Evolutionary conservation across 2,797 vertebrate species (phyloP), one percentile per base, ranked within the genome.

Genomic region (Platyrinchus mystaceus): DNA sequence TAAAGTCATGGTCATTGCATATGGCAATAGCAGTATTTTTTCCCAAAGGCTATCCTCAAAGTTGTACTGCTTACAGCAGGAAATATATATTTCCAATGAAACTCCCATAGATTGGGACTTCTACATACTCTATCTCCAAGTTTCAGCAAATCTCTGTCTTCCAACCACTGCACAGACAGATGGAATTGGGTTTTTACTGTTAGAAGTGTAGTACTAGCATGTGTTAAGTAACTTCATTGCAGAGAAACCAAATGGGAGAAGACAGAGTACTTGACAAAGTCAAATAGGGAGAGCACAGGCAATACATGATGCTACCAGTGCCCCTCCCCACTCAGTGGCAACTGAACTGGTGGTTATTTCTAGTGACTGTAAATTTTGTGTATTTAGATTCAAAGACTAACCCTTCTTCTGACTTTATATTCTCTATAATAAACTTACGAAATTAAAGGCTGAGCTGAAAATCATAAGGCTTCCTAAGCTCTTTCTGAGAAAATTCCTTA

Each of bases 361-460:
- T 84, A 70, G 41, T 39, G 49, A 66, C 66, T 78, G 27, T 43
- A 53, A 66, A 64, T 60, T 58, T 62, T 86, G 7, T 47, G 32
- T 79, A 19, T 93, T 90, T 78, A 50, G 60, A 69, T 43, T 62
- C 62, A 69, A 81, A 66, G 21, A 37, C 19, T 88, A 73, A 75
- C 27, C 20, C 32, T 60, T 53, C 41, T 84, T 89, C 71, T 93
- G 62, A 36, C 55, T 53, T 93, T 60, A 8, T 46, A 63, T 73
- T 73, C 27, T 66, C 47, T 49, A 16, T 23, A 80, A 60, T 74
- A 93, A 87, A 28, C 27, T 55, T 58, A 55, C 17, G 71, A 91
- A 95, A 89, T 62, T 78, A 80, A 79, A 89, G 49, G 10, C 55
- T 94, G 55, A 88, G 12, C 59, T 88, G 83, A 81, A 95, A 89